Evolutionary conservation across 2,113 vertebrate species (phyloP), one percentile per base, ranked within the genome.

Genomic region (Sinocyclocheilus grahami): DNA sequence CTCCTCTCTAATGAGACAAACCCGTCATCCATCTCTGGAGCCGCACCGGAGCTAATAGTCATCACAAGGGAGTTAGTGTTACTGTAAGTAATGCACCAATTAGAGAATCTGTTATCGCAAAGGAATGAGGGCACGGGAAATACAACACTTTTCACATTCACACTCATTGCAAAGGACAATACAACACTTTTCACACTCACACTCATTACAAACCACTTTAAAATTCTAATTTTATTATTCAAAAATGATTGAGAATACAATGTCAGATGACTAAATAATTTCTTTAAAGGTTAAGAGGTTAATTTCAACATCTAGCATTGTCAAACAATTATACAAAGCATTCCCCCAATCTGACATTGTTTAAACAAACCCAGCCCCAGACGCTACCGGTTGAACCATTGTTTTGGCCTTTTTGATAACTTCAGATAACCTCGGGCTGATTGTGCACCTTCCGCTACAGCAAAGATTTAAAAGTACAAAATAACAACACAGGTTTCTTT

Each of bases 21-120:
- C 27, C 12, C 12, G 27, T 46, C 53, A 75, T 81, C 33, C 62
- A 58, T 84, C 81, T 86, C 63, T 48, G 18, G 33, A 60, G 84
- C 53, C 30, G 9, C 84, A 84, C 13, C 16, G 78, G 37, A 82
- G 62, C 72, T 78, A 82, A 78, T 42, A 62, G 74, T 37, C 58
- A 63, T 84, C 2, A 39, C 46, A n/a, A 33, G 14, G 1, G 80
- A 80, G 42, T 84, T 62, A 81, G 39, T 20, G 60, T 67, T 82
- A 65, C 78, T 46, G 78, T 81, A 69, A 51, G 63, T 69, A 53
- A 82, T 69, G 80, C 62, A 53, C 39, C 63, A 82, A 82, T 82
- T 82, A 53, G 8, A 67, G 42, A 9, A 82, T 16, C 62, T 5
- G 3, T 27, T 67, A 9, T 63, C 37, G 1, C 33, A 39, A 39